phyloP scores from a whole-genome alignment of 2,113 vertebrate species.

The Muntiacus muntjak region DNA sequence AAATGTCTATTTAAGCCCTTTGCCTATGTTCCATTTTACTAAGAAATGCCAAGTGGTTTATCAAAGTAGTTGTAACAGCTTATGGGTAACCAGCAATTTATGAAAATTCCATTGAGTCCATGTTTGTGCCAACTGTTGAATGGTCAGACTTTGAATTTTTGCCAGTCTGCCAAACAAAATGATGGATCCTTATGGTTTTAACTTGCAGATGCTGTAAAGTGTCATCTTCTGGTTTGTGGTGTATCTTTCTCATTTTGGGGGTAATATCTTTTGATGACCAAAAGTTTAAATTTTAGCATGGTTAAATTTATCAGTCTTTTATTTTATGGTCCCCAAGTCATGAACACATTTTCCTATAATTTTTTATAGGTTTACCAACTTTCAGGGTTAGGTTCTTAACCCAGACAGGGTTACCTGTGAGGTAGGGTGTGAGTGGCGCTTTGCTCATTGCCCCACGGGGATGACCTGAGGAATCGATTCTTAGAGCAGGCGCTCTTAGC shows the following conservation, averaged over 20 bases:
- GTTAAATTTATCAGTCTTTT: neutral
- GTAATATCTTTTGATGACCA: neutral
- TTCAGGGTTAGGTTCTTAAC: neutral
- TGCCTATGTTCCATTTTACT: neutral
- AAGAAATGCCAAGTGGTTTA: neutral
- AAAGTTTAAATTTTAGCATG: neutral
- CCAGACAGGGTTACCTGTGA: neutral
- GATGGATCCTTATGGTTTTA: neutral
- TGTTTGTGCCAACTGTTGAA: neutral
- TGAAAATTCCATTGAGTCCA: neutral
- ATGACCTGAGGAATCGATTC: fast-evolving
- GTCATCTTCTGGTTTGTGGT: neutral
- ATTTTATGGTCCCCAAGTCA: neutral
- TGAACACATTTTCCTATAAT: neutral
- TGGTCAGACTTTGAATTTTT: neutral
- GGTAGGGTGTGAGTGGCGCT: neutral
- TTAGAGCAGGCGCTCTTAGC: neutral
- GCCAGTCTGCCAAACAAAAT: neutral
- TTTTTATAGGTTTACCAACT: neutral
- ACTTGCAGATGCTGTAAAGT: neutral
- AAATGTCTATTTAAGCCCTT: neutral
- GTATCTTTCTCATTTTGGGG: neutral
- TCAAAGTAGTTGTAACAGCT: neutral
- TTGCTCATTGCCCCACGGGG: neutral
- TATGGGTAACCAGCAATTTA: neutral